Conservation (phyloP, 2,888 invertebrate species). For the Lapara coniferarum region DNA sequence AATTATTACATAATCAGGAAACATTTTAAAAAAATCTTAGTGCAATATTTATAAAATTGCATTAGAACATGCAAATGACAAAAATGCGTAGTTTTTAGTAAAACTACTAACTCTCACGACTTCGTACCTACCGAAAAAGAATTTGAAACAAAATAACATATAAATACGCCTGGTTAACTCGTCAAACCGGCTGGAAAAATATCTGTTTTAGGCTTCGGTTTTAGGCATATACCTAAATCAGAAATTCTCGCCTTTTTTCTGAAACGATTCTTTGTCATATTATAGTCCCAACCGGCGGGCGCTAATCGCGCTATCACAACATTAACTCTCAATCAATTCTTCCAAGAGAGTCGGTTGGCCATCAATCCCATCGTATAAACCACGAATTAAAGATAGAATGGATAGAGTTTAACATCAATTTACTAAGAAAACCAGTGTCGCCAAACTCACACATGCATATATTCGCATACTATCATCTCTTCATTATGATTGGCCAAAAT, state of each 20-base stretch:
- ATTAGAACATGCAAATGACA: not conserved
- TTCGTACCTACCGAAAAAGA: too few species aligned
- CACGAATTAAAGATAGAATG: too few species aligned
- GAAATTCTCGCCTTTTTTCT: constrained; percentile 6
- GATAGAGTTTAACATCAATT: too few species aligned
- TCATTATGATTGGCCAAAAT: too few species aligned
- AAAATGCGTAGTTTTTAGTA: too few species aligned
- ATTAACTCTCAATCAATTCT: constrained; percentile 51
- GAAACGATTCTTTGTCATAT: not conserved
- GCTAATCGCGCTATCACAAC: constrained; percentile 36
- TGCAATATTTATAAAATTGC: not conserved
- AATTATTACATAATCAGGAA: too few species aligned
- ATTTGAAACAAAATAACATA: not conserved
- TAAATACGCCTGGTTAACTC: constrained; percentile 1
- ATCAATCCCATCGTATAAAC: constrained; percentile 37
- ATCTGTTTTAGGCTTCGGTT: not conserved
- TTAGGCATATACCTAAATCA: not conserved
- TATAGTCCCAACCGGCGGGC: not conserved
- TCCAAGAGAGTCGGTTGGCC: constrained; percentile 39
- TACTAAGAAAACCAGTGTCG: too few species aligned
- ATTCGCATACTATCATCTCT: too few species aligned
- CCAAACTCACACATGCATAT: too few species aligned
- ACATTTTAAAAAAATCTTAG: too few species aligned
- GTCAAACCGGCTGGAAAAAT: not conserved
- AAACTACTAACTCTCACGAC: too few species aligned